Base-by-base conservation (phyloP, 2,888 invertebrate species). In the Allygus modestus region DNA sequence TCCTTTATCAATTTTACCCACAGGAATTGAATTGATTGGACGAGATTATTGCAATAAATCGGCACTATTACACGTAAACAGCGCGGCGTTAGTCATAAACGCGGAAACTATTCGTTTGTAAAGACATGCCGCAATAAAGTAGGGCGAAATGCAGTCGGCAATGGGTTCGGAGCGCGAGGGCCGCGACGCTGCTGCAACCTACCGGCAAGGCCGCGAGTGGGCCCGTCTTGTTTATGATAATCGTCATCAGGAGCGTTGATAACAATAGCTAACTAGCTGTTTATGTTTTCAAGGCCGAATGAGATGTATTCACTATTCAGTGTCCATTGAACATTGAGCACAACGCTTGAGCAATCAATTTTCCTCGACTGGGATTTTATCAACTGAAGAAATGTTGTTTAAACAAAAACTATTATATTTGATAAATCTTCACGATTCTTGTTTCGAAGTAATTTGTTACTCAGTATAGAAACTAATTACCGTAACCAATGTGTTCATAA, bases 81-180 rank as follows among this genome's bases (percentile, higher is more conserved):
- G 65, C 28, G 65, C 65, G 28, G 31, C 65, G 65, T 65, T 65
- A 65, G 15, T 65, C 31, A 58, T 65, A 65, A 65, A 65, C 65
- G 65, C 65, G 65, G 65, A 65, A 65, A 31, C 65, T 54, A 54
- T 23, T 4, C 65, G 65, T 65, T 31, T 65, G 65, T 31, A 65
- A 0, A 28, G 28, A 15, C 54, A 17, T 15, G 54, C 54, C 5
- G 54, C 54, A n/a, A 54, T 54, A 54, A 54, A 54, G 20, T 23
- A 54, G 12, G 31, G 28, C 65, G 65, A 28, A 15, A 65, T 65
- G 65, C 65, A 65, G 58, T 26, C 17, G 1, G 65, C 28, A 28
- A 4, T 58, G n/a, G n/a, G n/a, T n/a, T n/a, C n/a, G 58, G 54
- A 5, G 54, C 54, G 54, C 54, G 54, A 51, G 15, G 20, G 54